Percentiles rank a stretch among this genome's conserved stretches.
Conservation (phyloP, 2,797 vertebrate genomes). For the Melanogrammus aeglefinus region DNA sequence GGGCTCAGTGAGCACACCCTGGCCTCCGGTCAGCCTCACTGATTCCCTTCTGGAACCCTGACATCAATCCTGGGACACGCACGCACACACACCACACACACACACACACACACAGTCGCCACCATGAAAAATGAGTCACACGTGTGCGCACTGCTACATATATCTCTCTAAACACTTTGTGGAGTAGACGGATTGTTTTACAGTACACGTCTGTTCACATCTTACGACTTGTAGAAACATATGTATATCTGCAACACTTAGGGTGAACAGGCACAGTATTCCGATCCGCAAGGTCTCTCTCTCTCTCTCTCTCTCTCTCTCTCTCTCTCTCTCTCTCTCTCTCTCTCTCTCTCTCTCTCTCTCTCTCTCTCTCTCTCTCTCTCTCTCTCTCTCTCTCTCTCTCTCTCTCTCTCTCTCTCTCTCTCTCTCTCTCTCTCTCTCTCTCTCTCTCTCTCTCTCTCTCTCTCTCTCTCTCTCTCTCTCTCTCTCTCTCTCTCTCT, state of each 20-base stretch:
- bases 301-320: neutral
- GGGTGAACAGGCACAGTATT: neutral
- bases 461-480: neutral
- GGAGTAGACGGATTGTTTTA: too few relatives aligned
- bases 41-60: slow-evolving; percentile 51
- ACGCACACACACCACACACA: slow-evolving; percentile 10
- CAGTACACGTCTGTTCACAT: too few relatives aligned
- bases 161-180: too few relatives aligned
- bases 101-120: slow-evolving; percentile 13
- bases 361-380: neutral
- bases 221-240: too few relatives aligned
- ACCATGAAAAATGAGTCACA: too few relatives aligned
- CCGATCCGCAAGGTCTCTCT: too few relatives aligned
- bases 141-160: too few relatives aligned
- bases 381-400: slow-evolving; percentile 5
- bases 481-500: slow-evolving; percentile 2
- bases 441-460: too few relatives aligned
- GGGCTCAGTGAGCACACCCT: slow-evolving; percentile 46
- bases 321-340: slow-evolving; percentile 6
- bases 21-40: slow-evolving; percentile 56
- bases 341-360: too few relatives aligned
- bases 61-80: slow-evolving; percentile 37
- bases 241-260: too few relatives aligned
- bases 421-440: slow-evolving; percentile 6
- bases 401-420: neutral